Percentiles rank a stretch among this genome's conserved stretches.
Evolutionary conservation across 2,888 invertebrate species (phyloP).

Genomic region (Calameuta idolon): DNA sequence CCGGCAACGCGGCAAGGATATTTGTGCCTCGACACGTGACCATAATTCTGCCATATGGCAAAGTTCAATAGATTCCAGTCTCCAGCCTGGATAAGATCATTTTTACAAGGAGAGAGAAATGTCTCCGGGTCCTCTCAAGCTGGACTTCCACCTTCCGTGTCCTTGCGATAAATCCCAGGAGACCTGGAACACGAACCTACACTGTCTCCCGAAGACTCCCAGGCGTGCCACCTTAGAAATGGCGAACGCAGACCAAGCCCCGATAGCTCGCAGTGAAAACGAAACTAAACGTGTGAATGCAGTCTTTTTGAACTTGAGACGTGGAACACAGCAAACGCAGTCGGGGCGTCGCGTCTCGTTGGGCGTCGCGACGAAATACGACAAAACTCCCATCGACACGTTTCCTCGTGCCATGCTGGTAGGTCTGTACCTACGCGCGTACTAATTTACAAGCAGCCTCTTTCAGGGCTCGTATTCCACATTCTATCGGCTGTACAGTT

Average conservation of each 20-base stretch:
- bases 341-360: neutral
- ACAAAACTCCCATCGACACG: neutral
- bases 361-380: neutral
- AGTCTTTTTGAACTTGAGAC: neutral
- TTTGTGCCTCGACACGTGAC: neutral
- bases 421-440: neutral
- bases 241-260: neutral
- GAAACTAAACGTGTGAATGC: neutral
- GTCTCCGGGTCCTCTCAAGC: neutral
- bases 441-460: neutral
- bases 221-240: neutral
- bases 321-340: neutral
- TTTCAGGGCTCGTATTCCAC: neutral
- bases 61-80: neutral
- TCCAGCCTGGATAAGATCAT: neutral
- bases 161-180: neutral
- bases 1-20: neutral
- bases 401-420: neutral
- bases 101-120: neutral
- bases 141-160: neutral
- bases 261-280: neutral
- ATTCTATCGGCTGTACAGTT: neutral
- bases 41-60: neutral
- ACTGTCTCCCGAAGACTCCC: neutral
- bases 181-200: neutral